Percentiles rank a stretch among this genome's conserved stretches.
phyloP scores from a whole-genome alignment of 2,888 invertebrate species.

The Dynastes maya region DNA sequence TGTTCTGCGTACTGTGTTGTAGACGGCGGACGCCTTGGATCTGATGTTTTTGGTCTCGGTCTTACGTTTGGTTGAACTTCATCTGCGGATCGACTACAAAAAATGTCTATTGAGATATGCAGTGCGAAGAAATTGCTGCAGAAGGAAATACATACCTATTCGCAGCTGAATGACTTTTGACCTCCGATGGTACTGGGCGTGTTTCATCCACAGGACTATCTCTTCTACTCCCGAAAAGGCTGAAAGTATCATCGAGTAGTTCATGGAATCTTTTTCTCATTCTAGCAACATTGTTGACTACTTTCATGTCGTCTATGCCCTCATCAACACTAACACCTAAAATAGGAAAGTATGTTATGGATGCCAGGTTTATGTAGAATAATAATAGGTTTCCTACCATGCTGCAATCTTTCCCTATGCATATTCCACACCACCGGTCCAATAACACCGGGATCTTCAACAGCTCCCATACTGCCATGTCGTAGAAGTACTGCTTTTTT shows the following conservation, averaged over 20 bases:
- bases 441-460: conserved; percentile 84
- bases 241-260: conserved; percentile 85
- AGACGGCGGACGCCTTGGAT: conserved; percentile 63
- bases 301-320: conserved; percentile 65
- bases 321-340: conserved; percentile 66
- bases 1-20: conserved; percentile 62
- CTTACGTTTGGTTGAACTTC: conserved; percentile 54
- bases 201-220: conserved; percentile 70
- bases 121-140: background rate
- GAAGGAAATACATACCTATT: conserved; percentile 56
- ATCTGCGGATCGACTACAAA: conserved; percentile 56
- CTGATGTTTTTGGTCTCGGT: conserved; percentile 69
- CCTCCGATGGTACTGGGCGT: conserved; percentile 62
- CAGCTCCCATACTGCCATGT: conserved; percentile 81
- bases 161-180: conserved; percentile 68
- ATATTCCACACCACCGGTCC: conserved; percentile 90
- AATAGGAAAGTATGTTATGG: background rate
- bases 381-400: conserved; percentile 66
- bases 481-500: conserved; percentile 69
- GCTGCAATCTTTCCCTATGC: conserved; percentile 80
- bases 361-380: background rate
- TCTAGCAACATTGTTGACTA: conserved; percentile 73
- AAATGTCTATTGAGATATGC: no score
- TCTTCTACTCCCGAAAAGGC: conserved; percentile 80
- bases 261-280: conserved; percentile 85